A percentile compares a stretch with the other conserved stretches of the same genome.
These are phyloP conservation scores for Manis crassicaudata DNA, from an alignment of 2,797 vertebrate species.

Conservation along the genomic window DNA sequence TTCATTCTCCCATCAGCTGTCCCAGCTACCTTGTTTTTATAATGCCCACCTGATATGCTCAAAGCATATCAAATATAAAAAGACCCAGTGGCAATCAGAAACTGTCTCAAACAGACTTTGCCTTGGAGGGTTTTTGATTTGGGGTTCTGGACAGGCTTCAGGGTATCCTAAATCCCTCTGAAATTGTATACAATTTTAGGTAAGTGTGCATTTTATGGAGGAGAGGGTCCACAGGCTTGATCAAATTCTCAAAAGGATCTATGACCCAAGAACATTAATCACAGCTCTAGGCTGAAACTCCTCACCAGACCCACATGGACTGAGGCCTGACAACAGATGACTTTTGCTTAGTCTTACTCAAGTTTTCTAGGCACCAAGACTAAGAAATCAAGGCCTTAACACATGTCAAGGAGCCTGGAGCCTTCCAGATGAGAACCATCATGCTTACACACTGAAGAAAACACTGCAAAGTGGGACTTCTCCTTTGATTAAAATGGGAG, in stretches of 20 bases:
- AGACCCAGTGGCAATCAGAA: not conserved
- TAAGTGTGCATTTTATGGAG: not conserved
- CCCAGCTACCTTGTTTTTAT: not conserved
- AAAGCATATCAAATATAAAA: conserved; percentile 41
- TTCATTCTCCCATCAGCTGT: not conserved
- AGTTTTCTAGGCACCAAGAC: conserved; percentile 13
- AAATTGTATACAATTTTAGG: not conserved
- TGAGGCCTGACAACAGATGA: not conserved
- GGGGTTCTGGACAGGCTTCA: not conserved
- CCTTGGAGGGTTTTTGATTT: not conserved
- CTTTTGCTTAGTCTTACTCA: not conserved
- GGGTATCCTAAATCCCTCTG: not conserved
- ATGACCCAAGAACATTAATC: not conserved
- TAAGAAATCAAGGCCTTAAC: not conserved
- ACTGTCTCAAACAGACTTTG: not conserved
- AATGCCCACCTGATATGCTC: not conserved
- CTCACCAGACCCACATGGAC: not conserved
- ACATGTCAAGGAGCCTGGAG: not conserved
- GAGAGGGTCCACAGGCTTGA: not conserved
- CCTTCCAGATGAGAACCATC: not conserved
- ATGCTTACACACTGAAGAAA: not conserved
- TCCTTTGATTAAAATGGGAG: not conserved
- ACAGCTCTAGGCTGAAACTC: not conserved
- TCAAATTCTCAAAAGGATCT: not conserved
- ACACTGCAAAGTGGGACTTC: not conserved